phyloP scores from a whole-genome alignment of 1,140 invertebrate genomes.

The Microvelia longipes region DNA sequence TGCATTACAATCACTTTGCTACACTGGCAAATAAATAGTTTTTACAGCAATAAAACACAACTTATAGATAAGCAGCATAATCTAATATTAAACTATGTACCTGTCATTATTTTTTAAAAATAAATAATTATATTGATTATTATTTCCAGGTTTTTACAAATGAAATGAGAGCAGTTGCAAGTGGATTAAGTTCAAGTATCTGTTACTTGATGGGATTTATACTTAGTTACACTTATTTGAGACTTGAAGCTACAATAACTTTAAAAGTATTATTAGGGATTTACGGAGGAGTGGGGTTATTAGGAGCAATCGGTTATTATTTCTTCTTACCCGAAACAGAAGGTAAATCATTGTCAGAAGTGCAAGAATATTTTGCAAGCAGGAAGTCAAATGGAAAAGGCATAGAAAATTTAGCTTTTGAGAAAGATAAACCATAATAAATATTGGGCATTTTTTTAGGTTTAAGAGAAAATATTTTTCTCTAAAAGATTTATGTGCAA shows the following conservation, averaged over 20 bases:
- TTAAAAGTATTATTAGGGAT: slow-evolving; percentile 52
- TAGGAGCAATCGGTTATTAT: slow-evolving; percentile 35
- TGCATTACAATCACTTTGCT: too few species aligned
- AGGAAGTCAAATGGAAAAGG: slow-evolving; percentile 4
- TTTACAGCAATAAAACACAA: too few species aligned
- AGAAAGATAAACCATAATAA: slow-evolving; percentile 4
- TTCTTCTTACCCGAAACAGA: slow-evolving; percentile 64
- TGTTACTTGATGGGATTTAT: slow-evolving; percentile 52
- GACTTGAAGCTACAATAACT: slow-evolving; percentile 31
- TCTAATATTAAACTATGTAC: too few species aligned
- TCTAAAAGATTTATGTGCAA: too few species aligned
- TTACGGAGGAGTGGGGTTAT: slow-evolving; percentile 39
- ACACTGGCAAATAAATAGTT: too few species aligned
- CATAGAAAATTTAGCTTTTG: background rate
- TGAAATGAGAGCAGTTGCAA: slow-evolving; percentile 44
- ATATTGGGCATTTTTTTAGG: too few species aligned
- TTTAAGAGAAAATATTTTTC: too few species aligned
- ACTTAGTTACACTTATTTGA: slow-evolving; percentile 40
- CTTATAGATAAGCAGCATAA: too few species aligned
- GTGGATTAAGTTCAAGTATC: slow-evolving; percentile 44
- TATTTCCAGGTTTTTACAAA: slow-evolving; percentile 35
- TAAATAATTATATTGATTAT: background rate
- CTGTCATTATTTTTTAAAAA: too few species aligned
- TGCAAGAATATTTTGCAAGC: slow-evolving; percentile 24
- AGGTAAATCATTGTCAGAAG: slow-evolving; percentile 46